A percentile compares a stretch with the other conserved stretches of the same genome.
Conservation (phyloP, 2,113 vertebrate species). For the Erythrocercus mccallii region DNA sequence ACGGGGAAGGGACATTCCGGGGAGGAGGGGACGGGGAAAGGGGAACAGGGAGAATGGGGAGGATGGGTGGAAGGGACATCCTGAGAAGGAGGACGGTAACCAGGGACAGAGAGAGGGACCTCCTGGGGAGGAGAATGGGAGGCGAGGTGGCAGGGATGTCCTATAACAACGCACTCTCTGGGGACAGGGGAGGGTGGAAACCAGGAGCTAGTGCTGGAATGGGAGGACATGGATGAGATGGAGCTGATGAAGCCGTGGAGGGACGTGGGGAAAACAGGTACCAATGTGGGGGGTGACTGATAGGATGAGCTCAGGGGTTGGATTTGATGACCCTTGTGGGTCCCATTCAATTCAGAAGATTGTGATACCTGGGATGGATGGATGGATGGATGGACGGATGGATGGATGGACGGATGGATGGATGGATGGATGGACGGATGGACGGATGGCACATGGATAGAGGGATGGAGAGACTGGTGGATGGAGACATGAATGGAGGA, state of each 20-base stretch:
- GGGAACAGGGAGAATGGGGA: neutral
- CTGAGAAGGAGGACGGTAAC: neutral
- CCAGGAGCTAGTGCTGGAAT: neutral
- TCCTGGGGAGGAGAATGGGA: neutral
- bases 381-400: neutral
- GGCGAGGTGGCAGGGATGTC: neutral
- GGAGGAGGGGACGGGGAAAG: neutral
- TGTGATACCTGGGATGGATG: neutral
- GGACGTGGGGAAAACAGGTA: neutral
- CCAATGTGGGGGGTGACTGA: too few relatives aligned
- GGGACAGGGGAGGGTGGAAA: neutral
- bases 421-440: too few relatives aligned
- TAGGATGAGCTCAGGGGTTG: neutral
- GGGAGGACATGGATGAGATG: neutral
- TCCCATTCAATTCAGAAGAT: neutral
- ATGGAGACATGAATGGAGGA: neutral
- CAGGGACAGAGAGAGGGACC: neutral
- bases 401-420: neutral
- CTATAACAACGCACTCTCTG: neutral
- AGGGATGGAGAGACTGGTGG: neutral
- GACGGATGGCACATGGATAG: neutral
- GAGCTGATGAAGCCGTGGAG: neutral
- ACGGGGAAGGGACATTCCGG: neutral
- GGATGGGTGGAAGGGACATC: neutral
- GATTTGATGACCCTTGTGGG: neutral